Evolutionary conservation across 1,140 invertebrate genomes (phyloP), one percentile per base, ranked within the genome.

Genomic region (Hetaerina americana): DNA sequence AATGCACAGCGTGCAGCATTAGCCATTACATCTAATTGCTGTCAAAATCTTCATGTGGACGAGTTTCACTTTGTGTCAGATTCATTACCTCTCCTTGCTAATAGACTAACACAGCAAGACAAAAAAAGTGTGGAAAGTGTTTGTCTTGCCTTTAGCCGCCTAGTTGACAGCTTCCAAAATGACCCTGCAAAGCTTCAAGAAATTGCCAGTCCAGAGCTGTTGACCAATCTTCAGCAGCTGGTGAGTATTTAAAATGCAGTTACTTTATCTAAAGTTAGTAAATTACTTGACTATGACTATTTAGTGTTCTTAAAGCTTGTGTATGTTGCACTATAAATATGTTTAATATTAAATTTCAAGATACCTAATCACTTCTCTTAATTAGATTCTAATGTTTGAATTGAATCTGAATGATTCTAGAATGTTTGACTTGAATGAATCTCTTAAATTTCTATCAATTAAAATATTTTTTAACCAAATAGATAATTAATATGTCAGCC

Each of bases 111-210:
- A 1, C 94, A 97, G 81, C 94, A 95, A 82, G 97, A 99, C 81
- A 98, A 98, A 79, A 98, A 98, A 77, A 96, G 95, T 75, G 94
- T 98, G 18, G 97, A 99, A 79, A 95, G 94, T 79, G 94, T 98
- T 5, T 99, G 97, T 77, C 86, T 96, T 70, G 95, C 96, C 25
- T 98, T 99, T 82, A 93, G 92, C 74, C 87, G 97, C 22, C 84
- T 99, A 10, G 95, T 99, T 0, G 97, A 99, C 77, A 97, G 95
- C 80, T 96, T 96, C 80, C 95, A 98, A 79, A 87, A 91, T 77
- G 95, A 99, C 80, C 88, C 95, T 28, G 87, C 89, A 6, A 88
- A 92, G 74, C 83, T 99, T 66, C 93, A 95, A 78, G 96, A 99
- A 82, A 98, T 99, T 73, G 95, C 97, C 69, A 95, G 93, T 72